Percentiles rank a stretch among this genome's conserved stretches.
These are phyloP conservation scores for Yponomeuta plumbellus DNA, from an alignment of 2,888 invertebrate genomes.

Conservation along the genomic window DNA sequence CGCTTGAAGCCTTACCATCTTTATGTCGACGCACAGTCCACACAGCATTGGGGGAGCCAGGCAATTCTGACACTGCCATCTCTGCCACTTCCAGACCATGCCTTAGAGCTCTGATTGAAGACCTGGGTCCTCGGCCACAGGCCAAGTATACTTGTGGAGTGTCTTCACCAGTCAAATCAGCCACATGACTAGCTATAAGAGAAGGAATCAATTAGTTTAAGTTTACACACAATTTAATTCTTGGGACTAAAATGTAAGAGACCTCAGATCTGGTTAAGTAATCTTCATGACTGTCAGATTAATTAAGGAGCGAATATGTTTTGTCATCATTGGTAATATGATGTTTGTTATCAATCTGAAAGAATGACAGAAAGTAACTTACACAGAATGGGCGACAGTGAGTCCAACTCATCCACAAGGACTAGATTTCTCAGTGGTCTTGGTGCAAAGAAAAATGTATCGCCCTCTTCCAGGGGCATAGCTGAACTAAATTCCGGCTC, in stretches of 20 bases:
- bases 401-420: constrained; percentile 97
- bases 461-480: constrained; percentile 98
- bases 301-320: constrained; percentile 73
- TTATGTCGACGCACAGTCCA: constrained; percentile 98
- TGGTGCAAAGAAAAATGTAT: constrained; percentile 99
- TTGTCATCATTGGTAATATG: constrained; percentile 56
- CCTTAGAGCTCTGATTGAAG: constrained; percentile 92
- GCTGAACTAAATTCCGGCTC: constrained; percentile 99
- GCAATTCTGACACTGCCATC: constrained; percentile 99
- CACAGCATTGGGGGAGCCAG: constrained; percentile 99
- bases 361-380: constrained; percentile 23
- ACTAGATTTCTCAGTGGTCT: constrained; percentile 95
- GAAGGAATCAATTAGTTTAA: constrained; percentile 7
- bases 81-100: constrained; percentile 99
- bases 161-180: constrained; percentile 98
- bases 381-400: constrained; percentile 94
- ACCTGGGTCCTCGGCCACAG: constrained; percentile 96
- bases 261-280: constrained; percentile 69
- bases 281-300: constrained; percentile 78
- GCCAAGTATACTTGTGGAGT: constrained; percentile 98
- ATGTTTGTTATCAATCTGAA: background rate
- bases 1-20: constrained; percentile 86
- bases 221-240: background rate
- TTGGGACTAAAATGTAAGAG: background rate
- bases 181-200: constrained; percentile 85